These are phyloP conservation scores for Hyles lineata DNA, from an alignment of 2,888 invertebrate species.

Conservation along the genomic window DNA sequence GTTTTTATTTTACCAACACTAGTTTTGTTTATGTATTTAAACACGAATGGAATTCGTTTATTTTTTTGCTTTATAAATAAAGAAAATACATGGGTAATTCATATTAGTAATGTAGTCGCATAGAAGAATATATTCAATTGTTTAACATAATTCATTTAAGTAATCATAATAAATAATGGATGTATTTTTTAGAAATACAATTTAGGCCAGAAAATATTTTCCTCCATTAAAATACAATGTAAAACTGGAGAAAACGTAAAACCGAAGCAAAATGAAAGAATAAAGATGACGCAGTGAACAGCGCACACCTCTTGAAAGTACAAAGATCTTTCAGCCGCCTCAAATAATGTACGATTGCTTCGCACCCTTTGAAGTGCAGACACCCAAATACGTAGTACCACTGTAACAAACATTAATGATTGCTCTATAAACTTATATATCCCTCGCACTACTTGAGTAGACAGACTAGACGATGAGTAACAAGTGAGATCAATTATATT, in stretches of 20 bases:
- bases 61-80: background rate
- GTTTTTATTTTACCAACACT: constrained; percentile 32
- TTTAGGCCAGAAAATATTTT: background rate
- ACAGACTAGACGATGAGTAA: no score
- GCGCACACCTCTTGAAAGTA: constrained; percentile 67
- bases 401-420: background rate
- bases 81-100: no score
- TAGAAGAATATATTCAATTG: no score
- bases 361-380: constrained; percentile 56
- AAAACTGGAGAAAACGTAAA: background rate
- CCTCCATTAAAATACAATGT: background rate
- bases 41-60: background rate
- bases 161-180: no score
- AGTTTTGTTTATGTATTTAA: background rate
- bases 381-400: background rate
- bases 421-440: background rate
- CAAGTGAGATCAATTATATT: no score
- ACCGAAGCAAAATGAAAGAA: constrained; percentile 58
- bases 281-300: constrained; percentile 66
- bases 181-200: background rate
- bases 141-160: no score
- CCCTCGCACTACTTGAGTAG: background rate
- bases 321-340: constrained; percentile 74
- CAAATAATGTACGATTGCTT: constrained; percentile 67
- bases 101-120: no score